These are phyloP conservation scores for Leptobrachium leishanense DNA, from an alignment of 2,113 vertebrate genomes.

Conservation along the genomic window DNA sequence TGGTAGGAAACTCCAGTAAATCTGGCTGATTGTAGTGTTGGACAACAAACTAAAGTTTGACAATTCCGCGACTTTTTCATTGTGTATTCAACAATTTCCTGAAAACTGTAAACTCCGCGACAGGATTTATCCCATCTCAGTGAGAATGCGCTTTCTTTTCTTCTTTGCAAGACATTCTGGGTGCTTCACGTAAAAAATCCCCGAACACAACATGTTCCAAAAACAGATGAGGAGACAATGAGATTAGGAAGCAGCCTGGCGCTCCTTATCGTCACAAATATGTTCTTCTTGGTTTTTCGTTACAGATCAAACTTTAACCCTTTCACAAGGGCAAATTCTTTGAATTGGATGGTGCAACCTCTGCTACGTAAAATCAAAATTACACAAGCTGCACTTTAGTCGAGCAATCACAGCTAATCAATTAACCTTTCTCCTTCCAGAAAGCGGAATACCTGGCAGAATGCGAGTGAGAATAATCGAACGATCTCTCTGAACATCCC, in stretches of 20 bases:
- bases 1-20: too few species aligned
- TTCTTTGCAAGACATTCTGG: background rate
- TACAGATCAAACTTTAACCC: constrained; percentile 47
- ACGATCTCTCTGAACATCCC: too few species aligned
- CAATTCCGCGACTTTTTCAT: too few species aligned
- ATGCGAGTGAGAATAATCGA: too few species aligned
- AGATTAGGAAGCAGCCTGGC: constrained; percentile 35
- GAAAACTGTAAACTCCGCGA: too few species aligned
- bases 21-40: too few species aligned
- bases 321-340: constrained; percentile 49
- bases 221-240: constrained; percentile 1
- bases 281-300: constrained; percentile 25
- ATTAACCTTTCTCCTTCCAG: constrained; percentile 18
- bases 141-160: background rate
- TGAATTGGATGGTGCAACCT: constrained; percentile 43
- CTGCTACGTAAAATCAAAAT: constrained; percentile 32
- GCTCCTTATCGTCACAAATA: constrained; percentile 26
- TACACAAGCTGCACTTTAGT: constrained; percentile 43
- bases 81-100: too few species aligned
- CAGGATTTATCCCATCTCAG: too few species aligned
- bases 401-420: constrained; percentile 8
- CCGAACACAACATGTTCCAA: constrained; percentile 37
- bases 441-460: background rate
- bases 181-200: constrained; percentile 1
- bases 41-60: too few species aligned